Conservation (phyloP, 2,888 invertebrate species). For the Melolontha melolontha region DNA sequence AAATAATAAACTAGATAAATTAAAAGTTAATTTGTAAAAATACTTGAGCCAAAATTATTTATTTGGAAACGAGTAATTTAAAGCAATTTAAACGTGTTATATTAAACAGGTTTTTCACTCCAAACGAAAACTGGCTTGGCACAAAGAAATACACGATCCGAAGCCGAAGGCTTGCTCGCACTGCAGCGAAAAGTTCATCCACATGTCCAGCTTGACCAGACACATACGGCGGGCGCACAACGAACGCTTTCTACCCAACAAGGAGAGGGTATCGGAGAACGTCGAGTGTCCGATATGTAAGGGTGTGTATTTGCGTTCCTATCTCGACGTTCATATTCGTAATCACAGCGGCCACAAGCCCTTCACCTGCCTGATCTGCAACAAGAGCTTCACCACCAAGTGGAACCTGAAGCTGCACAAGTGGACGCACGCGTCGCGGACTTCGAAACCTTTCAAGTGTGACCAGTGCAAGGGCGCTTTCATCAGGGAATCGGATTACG, state of each 20-base stretch:
- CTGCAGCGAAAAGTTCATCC: constrained; percentile 89
- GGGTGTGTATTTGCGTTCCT: constrained; percentile 81
- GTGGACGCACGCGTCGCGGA: constrained; percentile 88
- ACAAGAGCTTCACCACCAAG: constrained; percentile 87
- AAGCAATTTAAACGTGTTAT: too few relatives aligned
- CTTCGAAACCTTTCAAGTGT: constrained; percentile 88
- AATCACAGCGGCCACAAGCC: constrained; percentile 83
- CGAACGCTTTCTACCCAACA: constrained; percentile 77
- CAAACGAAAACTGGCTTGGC: constrained; percentile 86
- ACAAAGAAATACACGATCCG: constrained; percentile 85
- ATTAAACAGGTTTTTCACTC: constrained; percentile 75
- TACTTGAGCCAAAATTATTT: too few relatives aligned
- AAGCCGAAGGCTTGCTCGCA: constrained; percentile 86
- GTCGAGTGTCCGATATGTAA: constrained; percentile 84
- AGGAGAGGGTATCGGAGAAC: constrained; percentile 73
- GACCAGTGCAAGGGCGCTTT: constrained; percentile 86
- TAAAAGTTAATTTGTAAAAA: too few relatives aligned
- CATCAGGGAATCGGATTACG: constrained; percentile 82
- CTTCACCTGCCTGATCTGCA: constrained; percentile 85
- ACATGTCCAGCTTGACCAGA: constrained; percentile 83
- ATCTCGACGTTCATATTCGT: constrained; percentile 82
- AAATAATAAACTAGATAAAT: too few relatives aligned
- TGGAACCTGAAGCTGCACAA: constrained; percentile 91
- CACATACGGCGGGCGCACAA: constrained; percentile 87
- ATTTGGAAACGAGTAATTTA: too few relatives aligned